Percentiles rank a stretch among this genome's conserved stretches.
Conservation (phyloP, 2,888 invertebrate genomes). For the Aleiodes leptofemur region DNA sequence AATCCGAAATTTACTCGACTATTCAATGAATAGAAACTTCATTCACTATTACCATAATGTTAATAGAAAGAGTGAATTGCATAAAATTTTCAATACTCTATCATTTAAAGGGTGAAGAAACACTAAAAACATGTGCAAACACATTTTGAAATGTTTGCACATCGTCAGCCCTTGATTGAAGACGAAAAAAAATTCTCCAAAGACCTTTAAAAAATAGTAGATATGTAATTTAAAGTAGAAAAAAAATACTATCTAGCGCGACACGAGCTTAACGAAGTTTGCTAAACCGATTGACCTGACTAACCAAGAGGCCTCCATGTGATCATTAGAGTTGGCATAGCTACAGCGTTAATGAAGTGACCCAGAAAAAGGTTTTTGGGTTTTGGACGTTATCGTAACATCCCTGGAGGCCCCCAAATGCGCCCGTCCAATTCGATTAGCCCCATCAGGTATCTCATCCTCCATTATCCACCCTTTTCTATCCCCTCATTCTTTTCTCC, state of each 20-base stretch:
- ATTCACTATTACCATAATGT: slow-evolving; percentile 5
- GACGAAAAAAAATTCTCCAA: no score
- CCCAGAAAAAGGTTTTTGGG: slow-evolving; percentile 44
- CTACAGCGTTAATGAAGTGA: slow-evolving; percentile 48
- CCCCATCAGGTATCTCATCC: slow-evolving; percentile 24
- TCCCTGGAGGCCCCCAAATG: slow-evolving; percentile 31
- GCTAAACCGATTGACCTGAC: slow-evolving; percentile 58
- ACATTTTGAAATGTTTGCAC: no score
- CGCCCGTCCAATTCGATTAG: slow-evolving; percentile 46
- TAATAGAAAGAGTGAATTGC: not conserved
- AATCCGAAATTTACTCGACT: not conserved
- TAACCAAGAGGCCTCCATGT: slow-evolving; percentile 50
- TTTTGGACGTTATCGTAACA: slow-evolving; percentile 8
- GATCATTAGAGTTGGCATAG: slow-evolving; percentile 49
- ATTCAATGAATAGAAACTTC: slow-evolving; percentile 6
- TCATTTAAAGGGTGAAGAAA: no score
- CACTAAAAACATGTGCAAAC: no score
- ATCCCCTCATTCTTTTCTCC: slow-evolving; percentile 18
- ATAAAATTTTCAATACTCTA: no score
- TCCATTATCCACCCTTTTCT: slow-evolving; percentile 1
- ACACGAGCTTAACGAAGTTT: slow-evolving; percentile 58
- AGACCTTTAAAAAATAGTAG: no score
- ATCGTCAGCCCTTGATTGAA: no score
- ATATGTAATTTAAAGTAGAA: slow-evolving; percentile 1
- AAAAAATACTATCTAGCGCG: slow-evolving; percentile 6